A percentile compares a stretch with the other conserved stretches of the same genome.
Conservation (phyloP, 2,797 vertebrate species). For the Coendou prehensilis region DNA sequence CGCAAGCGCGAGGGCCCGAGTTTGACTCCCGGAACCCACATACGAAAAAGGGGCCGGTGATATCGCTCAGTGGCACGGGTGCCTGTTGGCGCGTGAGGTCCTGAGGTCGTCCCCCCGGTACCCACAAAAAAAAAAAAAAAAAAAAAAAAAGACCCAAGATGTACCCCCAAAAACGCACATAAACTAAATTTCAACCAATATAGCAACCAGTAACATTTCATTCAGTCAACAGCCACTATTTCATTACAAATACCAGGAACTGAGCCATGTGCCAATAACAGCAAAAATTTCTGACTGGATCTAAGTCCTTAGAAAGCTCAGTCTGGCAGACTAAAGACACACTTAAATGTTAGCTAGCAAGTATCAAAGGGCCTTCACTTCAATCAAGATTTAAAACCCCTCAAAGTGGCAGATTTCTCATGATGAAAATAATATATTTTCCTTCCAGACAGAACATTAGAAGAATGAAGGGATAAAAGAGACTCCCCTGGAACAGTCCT, state of each 20-base stretch:
- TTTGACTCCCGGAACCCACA: too few species aligned
- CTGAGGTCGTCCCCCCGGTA: too few species aligned
- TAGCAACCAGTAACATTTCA: neutral
- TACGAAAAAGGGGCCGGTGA: too few species aligned
- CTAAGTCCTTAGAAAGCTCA: neutral
- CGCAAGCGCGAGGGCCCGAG: too few species aligned
- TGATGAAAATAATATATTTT: constrained; percentile 57
- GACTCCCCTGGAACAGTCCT: neutral
- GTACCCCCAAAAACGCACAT: neutral
- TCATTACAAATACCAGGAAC: neutral
- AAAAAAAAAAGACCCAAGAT: neutral
- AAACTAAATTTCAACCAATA: neutral
- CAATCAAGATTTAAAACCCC: constrained; percentile 3
- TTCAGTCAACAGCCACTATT: neutral
- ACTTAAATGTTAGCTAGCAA: neutral
- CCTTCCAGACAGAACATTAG: neutral
- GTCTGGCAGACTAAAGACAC: neutral
- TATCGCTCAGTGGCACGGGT: too few species aligned
- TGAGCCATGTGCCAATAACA: neutral
- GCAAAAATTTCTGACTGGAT: neutral
- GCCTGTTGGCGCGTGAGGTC: too few species aligned
- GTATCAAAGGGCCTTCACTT: neutral
- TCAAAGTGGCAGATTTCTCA: constrained; percentile 21
- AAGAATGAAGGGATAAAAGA: neutral
- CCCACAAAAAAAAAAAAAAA: too few species aligned